phyloP scores from a whole-genome alignment of 2,797 vertebrate genomes.

The Hephaestus fuliginosus region DNA sequence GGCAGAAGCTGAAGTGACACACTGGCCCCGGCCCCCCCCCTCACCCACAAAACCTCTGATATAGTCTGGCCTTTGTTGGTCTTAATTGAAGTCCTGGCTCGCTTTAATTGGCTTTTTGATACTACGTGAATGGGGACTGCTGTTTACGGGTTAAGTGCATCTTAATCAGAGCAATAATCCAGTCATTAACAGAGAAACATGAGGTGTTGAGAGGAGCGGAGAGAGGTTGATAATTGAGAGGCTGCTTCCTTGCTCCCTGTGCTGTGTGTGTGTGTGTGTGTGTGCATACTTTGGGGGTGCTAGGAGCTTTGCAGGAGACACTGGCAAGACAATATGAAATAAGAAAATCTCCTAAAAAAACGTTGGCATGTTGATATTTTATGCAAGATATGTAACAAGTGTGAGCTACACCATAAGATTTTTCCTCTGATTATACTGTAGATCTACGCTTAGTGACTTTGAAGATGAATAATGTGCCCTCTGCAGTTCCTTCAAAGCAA shows the following conservation, averaged over 20 bases:
- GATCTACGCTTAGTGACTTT: background rate
- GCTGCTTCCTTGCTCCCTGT: slow-evolving; percentile 81
- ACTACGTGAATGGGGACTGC: slow-evolving; percentile 92
- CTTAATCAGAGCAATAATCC: slow-evolving; percentile 95
- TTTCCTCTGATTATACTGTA: background rate
- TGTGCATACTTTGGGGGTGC: slow-evolving; percentile 13
- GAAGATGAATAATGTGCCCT: slow-evolving; percentile 2
- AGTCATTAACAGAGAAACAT: slow-evolving; percentile 94
- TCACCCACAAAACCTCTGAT: slow-evolving; percentile 70
- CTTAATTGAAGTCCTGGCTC: slow-evolving; percentile 89
- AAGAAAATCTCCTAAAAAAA: background rate
- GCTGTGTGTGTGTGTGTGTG: slow-evolving; percentile 36
- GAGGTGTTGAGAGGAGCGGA: slow-evolving; percentile 93
- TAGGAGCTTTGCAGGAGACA: background rate
- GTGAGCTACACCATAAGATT: background rate
- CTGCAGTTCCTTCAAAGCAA: background rate
- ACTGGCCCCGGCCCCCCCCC: slow-evolving; percentile 79
- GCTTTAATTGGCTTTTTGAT: slow-evolving; percentile 93
- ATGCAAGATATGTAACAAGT: background rate
- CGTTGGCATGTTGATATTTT: background rate
- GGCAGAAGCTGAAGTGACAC: slow-evolving; percentile 86
- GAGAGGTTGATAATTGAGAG: slow-evolving; percentile 94
- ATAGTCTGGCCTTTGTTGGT: slow-evolving; percentile 89
- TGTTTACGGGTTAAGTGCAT: slow-evolving; percentile 96
- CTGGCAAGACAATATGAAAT: background rate